phyloP scores from a whole-genome alignment of 2,888 invertebrate genomes.

The Ormyrus pomaceus region DNA sequence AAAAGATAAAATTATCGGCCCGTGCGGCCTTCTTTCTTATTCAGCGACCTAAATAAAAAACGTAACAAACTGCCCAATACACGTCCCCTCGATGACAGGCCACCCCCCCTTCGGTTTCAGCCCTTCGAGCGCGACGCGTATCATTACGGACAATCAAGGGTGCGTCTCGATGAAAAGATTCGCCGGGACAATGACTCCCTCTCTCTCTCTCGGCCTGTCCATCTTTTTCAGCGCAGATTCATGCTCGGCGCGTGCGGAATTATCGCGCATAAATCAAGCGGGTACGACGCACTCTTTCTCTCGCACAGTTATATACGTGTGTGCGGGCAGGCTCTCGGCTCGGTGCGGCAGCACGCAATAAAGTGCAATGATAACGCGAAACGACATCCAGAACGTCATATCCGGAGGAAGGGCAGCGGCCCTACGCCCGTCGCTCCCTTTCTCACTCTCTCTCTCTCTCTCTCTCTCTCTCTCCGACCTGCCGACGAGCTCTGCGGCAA shows the following conservation, averaged over 20 bases:
- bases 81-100: neutral
- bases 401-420: slow-evolving; percentile 62
- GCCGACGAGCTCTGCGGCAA: neutral
- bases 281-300: neutral
- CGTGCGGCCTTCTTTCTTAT: neutral
- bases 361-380: slow-evolving; percentile 67
- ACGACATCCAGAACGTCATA: slow-evolving; percentile 63
- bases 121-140: neutral
- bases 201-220: slow-evolving; percentile 40
- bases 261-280: slow-evolving; percentile 62
- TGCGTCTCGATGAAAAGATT: slow-evolving; percentile 2
- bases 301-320: neutral
- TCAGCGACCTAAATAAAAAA: slow-evolving; percentile 19
- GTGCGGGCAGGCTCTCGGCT: neutral
- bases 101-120: no score
- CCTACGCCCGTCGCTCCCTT: slow-evolving; percentile 50
- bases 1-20: slow-evolving; percentile 3
- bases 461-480: slow-evolving; percentile 15
- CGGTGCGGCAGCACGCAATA: slow-evolving; percentile 61
- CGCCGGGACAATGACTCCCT: slow-evolving; percentile 25
- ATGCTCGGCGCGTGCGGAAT: slow-evolving; percentile 52
- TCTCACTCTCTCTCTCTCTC: slow-evolving; percentile 46
- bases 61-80: slow-evolving; percentile 1
- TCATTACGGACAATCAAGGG: slow-evolving; percentile 26
- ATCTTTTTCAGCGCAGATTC: slow-evolving; percentile 51